Evolutionary conservation across 2,888 invertebrate genomes (phyloP), one percentile per base, ranked within the genome.

Genomic region (Protodeltote pygarga): DNA sequence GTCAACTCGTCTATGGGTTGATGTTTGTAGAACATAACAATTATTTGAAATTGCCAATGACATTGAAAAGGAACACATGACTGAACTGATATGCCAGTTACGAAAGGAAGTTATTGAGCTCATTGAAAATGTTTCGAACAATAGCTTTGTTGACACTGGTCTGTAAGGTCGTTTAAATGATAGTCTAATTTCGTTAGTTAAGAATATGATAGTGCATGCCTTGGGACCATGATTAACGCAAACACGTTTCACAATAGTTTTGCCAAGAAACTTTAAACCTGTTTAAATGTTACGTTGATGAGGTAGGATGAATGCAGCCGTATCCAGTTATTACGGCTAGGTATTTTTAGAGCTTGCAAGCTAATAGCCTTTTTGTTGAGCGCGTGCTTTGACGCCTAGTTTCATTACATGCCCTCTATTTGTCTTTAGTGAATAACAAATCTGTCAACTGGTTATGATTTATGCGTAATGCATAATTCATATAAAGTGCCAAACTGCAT

Each of bases 381-480:
- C 48, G 57, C 48, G 44, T 55, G 55, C 69, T 60, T 69, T 62
- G 47, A 48, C 57, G 45, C 42, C 38, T 39, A 58, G 57, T 58
- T 44, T 52, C 40, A 62, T 65, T 55, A 57, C 66, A 59, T 61
- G 78, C 68, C 81, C 84, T 80, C 77, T 75, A 83, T 79, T 79
- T 79, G 81, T 81, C 76, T 75, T 68, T 64, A 60, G 66, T 75
- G 77, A 77, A 81, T 79, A 75, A 76, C 74, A 65, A 66, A 65
- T 71, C 73, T 75, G 76, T 81, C 77, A 72, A 64, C 63, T 68
- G 59, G 60, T 77, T 85, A 80, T 83, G 81, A 86, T 83, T 82
- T 81, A 84, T 80, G 66, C 50, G 63, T 73, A 75, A 74, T 74
- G 66, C 50, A 64, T 73, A 75, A 74, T 74, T 70, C 70, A 74